These are phyloP conservation scores for Alca torda DNA, from an alignment of 2,797 vertebrate species.

Conservation along the genomic window DNA sequence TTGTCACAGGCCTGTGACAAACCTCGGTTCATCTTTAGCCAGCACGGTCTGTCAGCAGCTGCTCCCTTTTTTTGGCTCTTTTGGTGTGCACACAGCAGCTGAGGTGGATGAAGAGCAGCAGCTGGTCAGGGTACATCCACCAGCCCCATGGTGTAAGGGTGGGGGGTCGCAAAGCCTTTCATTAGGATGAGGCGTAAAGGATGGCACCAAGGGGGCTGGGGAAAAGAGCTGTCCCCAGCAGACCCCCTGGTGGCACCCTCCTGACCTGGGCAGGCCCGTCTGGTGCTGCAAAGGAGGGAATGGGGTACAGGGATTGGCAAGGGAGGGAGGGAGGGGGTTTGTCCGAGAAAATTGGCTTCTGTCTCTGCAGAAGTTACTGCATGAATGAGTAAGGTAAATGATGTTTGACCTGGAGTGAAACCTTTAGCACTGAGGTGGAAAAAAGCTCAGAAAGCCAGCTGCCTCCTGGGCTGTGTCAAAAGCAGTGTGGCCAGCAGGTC, in stretches of 20 bases:
- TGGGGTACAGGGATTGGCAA: background rate
- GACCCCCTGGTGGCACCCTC: fast-evolving
- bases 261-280: background rate
- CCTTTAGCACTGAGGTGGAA: background rate
- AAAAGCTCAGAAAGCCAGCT: too few species aligned
- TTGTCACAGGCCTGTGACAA: background rate
- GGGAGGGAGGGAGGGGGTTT: background rate
- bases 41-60: background rate
- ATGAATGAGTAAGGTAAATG: background rate
- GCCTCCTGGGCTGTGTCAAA: too few species aligned
- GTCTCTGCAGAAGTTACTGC: background rate
- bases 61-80: background rate
- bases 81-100: background rate
- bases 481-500: too few species aligned
- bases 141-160: fast-evolving
- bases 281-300: background rate
- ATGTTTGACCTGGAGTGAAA: background rate
- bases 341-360: background rate
- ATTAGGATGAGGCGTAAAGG: background rate
- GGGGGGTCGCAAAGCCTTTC: background rate
- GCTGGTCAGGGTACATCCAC: fast-evolving
- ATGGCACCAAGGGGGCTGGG: background rate
- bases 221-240: background rate
- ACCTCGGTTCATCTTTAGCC: background rate
- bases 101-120: background rate